Evolutionary conservation across 2,113 vertebrate species (phyloP).

Genomic region (Indicator indicator): DNA sequence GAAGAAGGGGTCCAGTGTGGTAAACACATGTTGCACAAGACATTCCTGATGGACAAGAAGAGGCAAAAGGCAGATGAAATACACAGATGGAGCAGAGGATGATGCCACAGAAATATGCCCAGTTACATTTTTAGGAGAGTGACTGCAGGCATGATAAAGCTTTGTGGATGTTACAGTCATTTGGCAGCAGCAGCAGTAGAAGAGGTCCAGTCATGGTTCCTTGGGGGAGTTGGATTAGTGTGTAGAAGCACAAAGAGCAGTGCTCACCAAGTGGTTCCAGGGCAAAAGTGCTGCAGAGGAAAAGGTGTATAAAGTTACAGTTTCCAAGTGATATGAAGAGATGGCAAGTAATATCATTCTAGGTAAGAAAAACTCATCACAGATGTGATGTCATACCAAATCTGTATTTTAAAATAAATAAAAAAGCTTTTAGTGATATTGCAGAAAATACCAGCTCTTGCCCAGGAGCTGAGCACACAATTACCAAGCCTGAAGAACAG

Average conservation of each 20-base stretch:
- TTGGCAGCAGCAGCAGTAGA: not conserved
- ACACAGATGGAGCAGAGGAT: not conserved
- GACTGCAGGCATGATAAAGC: not conserved
- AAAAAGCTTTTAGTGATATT: not conserved
- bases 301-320: accelerated
- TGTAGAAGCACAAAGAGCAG: not conserved
- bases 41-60: not conserved
- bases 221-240: not conserved
- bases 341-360: not conserved
- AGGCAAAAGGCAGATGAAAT: not conserved
- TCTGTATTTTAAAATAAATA: not conserved
- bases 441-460: not conserved
- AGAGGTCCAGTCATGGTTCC: not conserved
- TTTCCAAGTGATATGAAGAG: not conserved
- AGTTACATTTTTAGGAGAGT: not conserved
- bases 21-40: not conserved
- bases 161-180: not conserved
- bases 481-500: accelerated
- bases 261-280: not conserved
- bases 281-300: not conserved
- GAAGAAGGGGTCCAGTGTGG: not conserved
- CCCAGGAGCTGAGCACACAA: not conserved
- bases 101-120: not conserved
- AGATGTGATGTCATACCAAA: not conserved
- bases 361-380: not conserved